A percentile compares a stretch with the other conserved stretches of the same genome.
These are phyloP conservation scores for Pyrrhosoma nymphula DNA, from an alignment of 2,888 invertebrate genomes.

Conservation along the genomic window DNA sequence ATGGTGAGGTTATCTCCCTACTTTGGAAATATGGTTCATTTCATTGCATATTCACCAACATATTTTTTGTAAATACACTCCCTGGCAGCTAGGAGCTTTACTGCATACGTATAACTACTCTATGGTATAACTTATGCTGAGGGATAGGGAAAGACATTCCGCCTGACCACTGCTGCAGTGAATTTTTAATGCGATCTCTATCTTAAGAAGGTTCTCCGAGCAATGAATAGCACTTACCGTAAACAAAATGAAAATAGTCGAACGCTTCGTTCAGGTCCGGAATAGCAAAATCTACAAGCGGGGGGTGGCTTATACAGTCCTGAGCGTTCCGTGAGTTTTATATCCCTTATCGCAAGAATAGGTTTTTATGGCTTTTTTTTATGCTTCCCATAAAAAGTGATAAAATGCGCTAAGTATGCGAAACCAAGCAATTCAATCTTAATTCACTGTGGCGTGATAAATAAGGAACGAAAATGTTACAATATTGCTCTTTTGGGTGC, in stretches of 20 bases:
- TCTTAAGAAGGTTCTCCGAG: background rate
- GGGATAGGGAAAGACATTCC: no score
- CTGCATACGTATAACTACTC: no score
- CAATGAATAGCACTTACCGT: background rate
- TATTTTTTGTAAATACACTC: no score
- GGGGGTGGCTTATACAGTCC: background rate
- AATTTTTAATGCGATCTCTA: background rate
- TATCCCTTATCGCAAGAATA: background rate
- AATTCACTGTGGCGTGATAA: background rate
- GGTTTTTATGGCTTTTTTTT: background rate
- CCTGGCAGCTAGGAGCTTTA: no score
- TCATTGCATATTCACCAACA: no score
- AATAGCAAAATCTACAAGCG: background rate
- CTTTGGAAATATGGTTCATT: no score
- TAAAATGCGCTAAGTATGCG: background rate
- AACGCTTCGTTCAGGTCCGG: background rate
- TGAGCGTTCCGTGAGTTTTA: background rate
- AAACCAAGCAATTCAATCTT: background rate
- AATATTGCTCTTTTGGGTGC: background rate
- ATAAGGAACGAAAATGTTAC: background rate
- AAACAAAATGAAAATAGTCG: background rate
- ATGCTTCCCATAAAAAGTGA: background rate
- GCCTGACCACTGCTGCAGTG: no score
- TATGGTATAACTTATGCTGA: no score
- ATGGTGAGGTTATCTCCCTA: no score